Evolutionary conservation across 2,888 invertebrate genomes (phyloP).

Genomic region (Trachelus troglodyta): DNA sequence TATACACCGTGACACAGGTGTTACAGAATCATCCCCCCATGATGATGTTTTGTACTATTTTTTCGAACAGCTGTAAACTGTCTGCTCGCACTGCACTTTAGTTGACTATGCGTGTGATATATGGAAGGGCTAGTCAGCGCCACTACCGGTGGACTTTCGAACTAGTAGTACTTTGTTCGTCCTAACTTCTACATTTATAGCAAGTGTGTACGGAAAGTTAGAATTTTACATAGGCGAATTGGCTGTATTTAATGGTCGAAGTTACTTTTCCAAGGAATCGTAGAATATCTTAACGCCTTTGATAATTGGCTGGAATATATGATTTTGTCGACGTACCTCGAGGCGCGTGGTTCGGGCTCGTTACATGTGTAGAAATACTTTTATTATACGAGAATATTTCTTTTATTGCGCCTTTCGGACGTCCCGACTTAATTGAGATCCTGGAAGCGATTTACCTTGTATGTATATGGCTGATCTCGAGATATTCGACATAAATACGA

Average conservation of each 20-base stretch:
- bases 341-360: neutral
- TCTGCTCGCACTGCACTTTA: neutral
- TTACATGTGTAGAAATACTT: neutral
- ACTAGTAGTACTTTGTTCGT: neutral
- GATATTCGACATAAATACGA: neutral
- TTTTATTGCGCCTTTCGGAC: neutral
- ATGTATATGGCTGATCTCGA: neutral
- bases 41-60: neutral
- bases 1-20: neutral
- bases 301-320: constrained; percentile 40
- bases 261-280: constrained; percentile 51
- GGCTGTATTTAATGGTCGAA: constrained; percentile 49
- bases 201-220: neutral
- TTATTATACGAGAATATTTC: neutral
- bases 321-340: neutral
- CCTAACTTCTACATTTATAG: neutral
- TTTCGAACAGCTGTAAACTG: neutral
- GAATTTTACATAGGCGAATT: constrained; percentile 26
- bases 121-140: neutral
- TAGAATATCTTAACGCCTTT: constrained; percentile 59
- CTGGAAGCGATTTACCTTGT: neutral
- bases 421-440: neutral
- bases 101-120: neutral
- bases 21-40: neutral
- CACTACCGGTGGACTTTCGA: neutral